These are phyloP conservation scores for Pelodiscus sinensis DNA, from an alignment of 2,113 vertebrate genomes.

Conservation along the genomic window DNA sequence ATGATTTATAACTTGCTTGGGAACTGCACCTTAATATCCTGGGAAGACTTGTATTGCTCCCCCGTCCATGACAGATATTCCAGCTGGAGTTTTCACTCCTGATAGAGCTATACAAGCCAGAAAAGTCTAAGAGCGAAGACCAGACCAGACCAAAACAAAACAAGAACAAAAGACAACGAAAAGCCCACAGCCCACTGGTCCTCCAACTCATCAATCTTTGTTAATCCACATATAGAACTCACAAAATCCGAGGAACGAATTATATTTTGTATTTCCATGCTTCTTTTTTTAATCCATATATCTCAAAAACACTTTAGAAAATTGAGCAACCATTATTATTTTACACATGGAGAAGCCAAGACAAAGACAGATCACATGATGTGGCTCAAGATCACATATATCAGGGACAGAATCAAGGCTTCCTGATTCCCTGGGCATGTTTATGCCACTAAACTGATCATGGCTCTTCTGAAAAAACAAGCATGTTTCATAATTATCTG, in stretches of 20 bases:
- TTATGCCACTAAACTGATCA: background rate
- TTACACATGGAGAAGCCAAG: background rate
- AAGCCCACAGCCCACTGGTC: too few relatives aligned
- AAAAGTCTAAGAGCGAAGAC: background rate
- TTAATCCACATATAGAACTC: background rate
- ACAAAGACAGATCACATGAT: background rate
- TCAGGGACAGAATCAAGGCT: background rate
- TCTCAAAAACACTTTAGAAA: background rate
- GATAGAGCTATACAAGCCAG: background rate
- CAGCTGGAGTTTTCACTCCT: background rate
- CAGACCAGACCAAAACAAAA: background rate
- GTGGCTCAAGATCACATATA: background rate
- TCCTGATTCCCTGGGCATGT: background rate
- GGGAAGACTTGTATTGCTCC: background rate
- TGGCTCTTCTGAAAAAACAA: conserved; percentile 25
- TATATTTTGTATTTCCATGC: background rate
- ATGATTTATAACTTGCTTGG: background rate
- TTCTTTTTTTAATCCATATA: background rate
- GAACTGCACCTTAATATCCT: background rate
- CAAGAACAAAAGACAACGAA: too few relatives aligned
- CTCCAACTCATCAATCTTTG: background rate
- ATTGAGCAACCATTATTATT: background rate
- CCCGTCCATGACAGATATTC: background rate
- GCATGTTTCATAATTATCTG: background rate
- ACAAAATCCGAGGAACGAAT: background rate